Percentiles rank a stretch among this genome's conserved stretches.
phyloP scores from a whole-genome alignment of 2,113 vertebrate species.

The Poicephalus meyeri region DNA sequence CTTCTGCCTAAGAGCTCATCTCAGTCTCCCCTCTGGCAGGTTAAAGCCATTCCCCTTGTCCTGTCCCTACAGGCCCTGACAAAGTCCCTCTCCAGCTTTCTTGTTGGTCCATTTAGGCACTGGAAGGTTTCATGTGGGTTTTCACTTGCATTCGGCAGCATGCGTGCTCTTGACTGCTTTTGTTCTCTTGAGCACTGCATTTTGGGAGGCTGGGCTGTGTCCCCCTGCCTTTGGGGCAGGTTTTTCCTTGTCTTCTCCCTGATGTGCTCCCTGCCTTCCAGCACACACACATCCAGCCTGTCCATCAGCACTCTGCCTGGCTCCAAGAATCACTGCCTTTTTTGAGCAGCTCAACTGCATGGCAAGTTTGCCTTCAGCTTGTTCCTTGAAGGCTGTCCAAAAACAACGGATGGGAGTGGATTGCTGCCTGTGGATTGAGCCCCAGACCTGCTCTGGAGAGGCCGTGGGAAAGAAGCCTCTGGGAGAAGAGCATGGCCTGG shows the following conservation, averaged over 20 bases:
- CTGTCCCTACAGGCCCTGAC: not conserved
- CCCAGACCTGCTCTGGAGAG: not conserved
- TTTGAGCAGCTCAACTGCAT: not conserved
- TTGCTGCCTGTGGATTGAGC: not conserved
- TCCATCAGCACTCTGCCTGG: accelerated
- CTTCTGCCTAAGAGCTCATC: not conserved
- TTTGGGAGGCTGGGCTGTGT: not conserved
- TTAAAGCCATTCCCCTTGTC: not conserved
- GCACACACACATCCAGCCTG: accelerated
- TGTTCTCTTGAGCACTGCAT: not conserved
- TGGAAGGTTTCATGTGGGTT: not conserved
- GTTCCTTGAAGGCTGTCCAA: not conserved
- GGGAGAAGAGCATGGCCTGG: not conserved
- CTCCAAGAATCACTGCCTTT: not conserved
- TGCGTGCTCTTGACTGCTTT: not conserved
- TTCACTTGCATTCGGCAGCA: accelerated
- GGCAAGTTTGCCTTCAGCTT: not conserved
- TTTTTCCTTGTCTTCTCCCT: not conserved
- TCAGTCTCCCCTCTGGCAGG: not conserved
- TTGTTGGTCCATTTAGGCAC: not conserved
- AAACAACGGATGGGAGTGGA: not conserved
- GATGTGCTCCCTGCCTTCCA: not conserved
- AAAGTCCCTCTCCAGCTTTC: not conserved
- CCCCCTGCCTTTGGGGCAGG: not conserved
- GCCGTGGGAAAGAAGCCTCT: not conserved